Evolutionary conservation across 2,797 vertebrate species (phyloP), one percentile per base, ranked within the genome.

Genomic region (Sebastes nivosus): DNA sequence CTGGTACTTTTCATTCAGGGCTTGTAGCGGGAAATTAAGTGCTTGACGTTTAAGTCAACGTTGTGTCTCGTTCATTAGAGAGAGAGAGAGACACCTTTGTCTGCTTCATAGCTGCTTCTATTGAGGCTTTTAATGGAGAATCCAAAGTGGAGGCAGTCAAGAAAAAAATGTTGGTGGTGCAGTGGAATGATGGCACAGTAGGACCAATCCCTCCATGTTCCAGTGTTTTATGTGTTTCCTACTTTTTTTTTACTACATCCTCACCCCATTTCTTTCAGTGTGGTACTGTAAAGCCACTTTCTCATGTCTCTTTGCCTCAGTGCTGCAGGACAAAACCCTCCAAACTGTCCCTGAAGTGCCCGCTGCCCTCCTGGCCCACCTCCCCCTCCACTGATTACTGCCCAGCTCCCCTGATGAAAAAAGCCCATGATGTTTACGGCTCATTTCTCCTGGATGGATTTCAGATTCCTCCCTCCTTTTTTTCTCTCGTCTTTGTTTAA

Each of bases 361-460:
- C 1, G 13, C 6, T 73, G 64, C 79, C 81, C 85, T 81, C 73
- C 22, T 73, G 70, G 54, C 74, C 77, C 64, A 1, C 74, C 67
- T 38, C 67, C 61, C 69, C 64, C 82, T 78, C 67, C 64, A 4
- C 68, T 90, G 88, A 91, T 79, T 87, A 73, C 84, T 3, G 20
- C 76, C 67, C 81, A 77, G 75, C 58, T 75, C 67, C 83, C 59
- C 70, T 83, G 87, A 92, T 90, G 92, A 92, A 89, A 88, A 83
- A 83, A 72, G 34, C 34, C 84, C 68, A 36, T 30, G 72, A 89
- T 85, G 81, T 93, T 93, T 88, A 93, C 82, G 91, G 74, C 94
- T 94, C 93, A 94, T 95, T 95, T 93, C 84, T 83, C 83, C 80
- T 88, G 86, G 88, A 91, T 91, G 82, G 88, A 90, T 92, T 87